Base-by-base conservation (phyloP, 2,888 invertebrate genomes). In the Meiosimyza platycephala region DNA sequence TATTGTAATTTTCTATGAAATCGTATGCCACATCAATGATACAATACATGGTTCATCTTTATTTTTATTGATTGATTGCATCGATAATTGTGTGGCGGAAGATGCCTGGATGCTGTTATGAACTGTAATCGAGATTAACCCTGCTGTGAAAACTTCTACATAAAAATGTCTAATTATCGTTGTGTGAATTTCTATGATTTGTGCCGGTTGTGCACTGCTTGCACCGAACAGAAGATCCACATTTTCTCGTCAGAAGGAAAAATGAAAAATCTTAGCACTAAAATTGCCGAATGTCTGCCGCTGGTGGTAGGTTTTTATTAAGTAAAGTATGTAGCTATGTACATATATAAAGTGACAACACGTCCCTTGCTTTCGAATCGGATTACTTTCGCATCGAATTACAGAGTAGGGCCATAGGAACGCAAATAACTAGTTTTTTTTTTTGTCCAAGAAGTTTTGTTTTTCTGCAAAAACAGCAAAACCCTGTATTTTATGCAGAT, bases 141-240 rank as follows among this genome's bases (percentile, higher is more conserved):
- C 22, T 40, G n/a, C 54, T 12, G 54, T 1, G 18, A 12, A 54
- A 18, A n/a, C n/a, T 54, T 9, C 54, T 16, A 15, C 15, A 18
- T 54, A 9, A 76, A 68, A 18, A 92, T 92, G 92, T 89, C 92
- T 78, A 92, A 91, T 81, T 92, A 92, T 85, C 90, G 91, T 80
- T 90, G 91, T 80, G 92, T 92, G 54, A 92, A 91, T 86, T 93
- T 91, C 84, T 92, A 91, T 84, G 93, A 93, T 86, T 86, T 93
- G 79, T 93, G 93, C 83, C 89, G 92, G 79, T 87, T 93, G 76
- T 93, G 92, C 84, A 92, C 92, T 22, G 90, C 90, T 77, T 92
- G 90, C 80, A 90, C 81, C 16, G 84, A 91, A 73, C 89, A 89
- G 77, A 92, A 91, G 85, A 90, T 91, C 77, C 90, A 92, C 83